Conservation (phyloP, 2,888 invertebrate species). For the Fissipunctia ypsillon region DNA sequence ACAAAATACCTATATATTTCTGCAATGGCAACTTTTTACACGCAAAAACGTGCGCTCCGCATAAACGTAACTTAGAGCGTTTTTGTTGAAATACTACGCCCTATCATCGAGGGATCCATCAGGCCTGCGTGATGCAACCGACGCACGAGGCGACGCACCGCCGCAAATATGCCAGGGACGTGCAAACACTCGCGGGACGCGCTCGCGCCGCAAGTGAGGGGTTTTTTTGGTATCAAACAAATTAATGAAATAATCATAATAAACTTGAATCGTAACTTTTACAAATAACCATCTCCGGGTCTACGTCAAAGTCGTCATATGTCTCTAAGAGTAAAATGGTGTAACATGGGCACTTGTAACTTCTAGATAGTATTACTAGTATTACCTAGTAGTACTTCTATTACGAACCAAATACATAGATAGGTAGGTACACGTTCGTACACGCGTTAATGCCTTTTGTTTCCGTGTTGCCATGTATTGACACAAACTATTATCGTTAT, state of each 20-base stretch:
- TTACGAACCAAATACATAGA: constrained; percentile 6
- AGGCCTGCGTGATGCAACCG: too few species aligned
- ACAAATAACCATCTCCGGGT: too few species aligned
- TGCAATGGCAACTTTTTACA: too few species aligned
- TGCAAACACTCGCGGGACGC: background rate
- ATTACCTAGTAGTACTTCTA: too few species aligned
- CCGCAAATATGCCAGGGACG: constrained; percentile 11
- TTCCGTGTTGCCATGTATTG: constrained; percentile 34
- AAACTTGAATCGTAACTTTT: background rate
- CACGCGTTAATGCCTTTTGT: constrained; percentile 1
- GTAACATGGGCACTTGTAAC: background rate
- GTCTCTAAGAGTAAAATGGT: constrained; percentile 17
- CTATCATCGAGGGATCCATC: constrained; percentile 73
- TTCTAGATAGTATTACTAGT: background rate
- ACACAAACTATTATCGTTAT: constrained; percentile 32
- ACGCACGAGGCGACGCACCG: constrained; percentile 64
- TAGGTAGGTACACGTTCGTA: background rate
- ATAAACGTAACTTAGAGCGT: constrained; percentile 29
- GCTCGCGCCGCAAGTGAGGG: background rate
- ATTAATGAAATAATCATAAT: background rate
- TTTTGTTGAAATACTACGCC: constrained; percentile 63
- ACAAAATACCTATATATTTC: too few species aligned
- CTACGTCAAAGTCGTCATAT: too few species aligned
- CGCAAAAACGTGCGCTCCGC: constrained; percentile 54
- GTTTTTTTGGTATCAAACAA: background rate